Evolutionary conservation across 2,113 vertebrate species (phyloP).

Genomic region (Pantherophis guttatus): DNA sequence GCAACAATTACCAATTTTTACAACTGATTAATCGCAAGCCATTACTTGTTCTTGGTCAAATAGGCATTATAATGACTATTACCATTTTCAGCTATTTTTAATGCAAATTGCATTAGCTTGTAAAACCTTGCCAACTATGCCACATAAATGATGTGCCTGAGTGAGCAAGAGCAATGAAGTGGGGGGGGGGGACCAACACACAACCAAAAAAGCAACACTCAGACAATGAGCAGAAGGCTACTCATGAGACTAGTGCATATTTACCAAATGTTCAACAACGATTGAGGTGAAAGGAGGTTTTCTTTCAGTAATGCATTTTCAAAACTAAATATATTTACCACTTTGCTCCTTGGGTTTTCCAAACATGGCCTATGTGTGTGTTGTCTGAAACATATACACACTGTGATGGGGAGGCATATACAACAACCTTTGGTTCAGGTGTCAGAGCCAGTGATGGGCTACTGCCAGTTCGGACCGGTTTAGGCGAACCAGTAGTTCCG

Average conservation of each 20-base stretch:
- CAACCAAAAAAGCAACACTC: slow-evolving; percentile 48
- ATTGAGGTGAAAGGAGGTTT: slow-evolving; percentile 14
- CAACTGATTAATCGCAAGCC: slow-evolving; percentile 88
- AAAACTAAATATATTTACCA: neutral
- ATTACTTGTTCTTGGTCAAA: slow-evolving; percentile 88
- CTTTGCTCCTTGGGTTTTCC: slow-evolving; percentile 4
- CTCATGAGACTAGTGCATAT: slow-evolving; percentile 67
- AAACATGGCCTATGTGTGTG: neutral
- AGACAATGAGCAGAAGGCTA: slow-evolving; percentile 69
- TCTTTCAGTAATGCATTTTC: slow-evolving; percentile 40
- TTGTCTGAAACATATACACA: slow-evolving; percentile 28
- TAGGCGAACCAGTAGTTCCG: too few species aligned
- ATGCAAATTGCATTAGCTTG: slow-evolving; percentile 85
- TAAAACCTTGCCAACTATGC: slow-evolving; percentile 83
- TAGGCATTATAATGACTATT: slow-evolving; percentile 85
- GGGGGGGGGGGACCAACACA: neutral
- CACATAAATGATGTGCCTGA: slow-evolving; percentile 81
- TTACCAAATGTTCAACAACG: slow-evolving; percentile 66
- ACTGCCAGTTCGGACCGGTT: too few species aligned
- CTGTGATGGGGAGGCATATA: slow-evolving; percentile 11
- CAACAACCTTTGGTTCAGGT: slow-evolving; percentile 2
- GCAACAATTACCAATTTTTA: slow-evolving; percentile 93
- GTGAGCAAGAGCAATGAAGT: slow-evolving; percentile 73
- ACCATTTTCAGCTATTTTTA: slow-evolving; percentile 86
- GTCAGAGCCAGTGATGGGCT: neutral